Evolutionary conservation across 1,140 invertebrate species (phyloP).

Genomic region (Dolichoris vasculosae): DNA sequence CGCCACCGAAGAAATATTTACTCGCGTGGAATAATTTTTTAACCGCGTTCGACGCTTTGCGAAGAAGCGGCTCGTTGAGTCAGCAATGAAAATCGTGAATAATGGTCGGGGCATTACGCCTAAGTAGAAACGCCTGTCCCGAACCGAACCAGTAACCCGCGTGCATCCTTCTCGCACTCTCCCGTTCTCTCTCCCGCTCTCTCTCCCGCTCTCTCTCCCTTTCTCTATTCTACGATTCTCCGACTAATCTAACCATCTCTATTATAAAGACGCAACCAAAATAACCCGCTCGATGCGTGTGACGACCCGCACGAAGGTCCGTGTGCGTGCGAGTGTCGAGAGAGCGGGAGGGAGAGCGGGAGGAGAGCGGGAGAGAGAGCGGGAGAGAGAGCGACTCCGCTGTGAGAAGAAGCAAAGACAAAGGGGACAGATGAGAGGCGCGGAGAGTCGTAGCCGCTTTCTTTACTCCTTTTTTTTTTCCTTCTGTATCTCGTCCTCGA

Average conservation of each 20-base stretch:
- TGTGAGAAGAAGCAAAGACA: not conserved
- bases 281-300: not conserved
- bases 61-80: not conserved
- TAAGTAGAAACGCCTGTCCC: not conserved
- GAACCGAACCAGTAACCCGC: not conserved
- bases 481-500: not conserved
- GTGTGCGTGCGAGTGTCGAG: too few species aligned
- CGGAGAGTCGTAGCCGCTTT: not conserved
- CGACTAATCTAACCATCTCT: not conserved
- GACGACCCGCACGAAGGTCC: too few species aligned
- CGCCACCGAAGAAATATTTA: not conserved
- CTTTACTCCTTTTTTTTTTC: not conserved
- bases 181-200: not conserved
- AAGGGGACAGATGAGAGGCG: not conserved
- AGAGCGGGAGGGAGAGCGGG: too few species aligned
- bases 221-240: not conserved
- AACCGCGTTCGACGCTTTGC: not conserved
- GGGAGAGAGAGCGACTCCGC: too few species aligned
- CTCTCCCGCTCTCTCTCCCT: constrained; percentile 61
- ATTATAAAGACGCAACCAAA: not conserved
- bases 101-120: not conserved
- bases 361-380: too few species aligned
- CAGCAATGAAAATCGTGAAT: constrained; percentile 8
- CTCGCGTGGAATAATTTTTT: not conserved
- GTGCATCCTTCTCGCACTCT: constrained; percentile 17